phyloP scores from a whole-genome alignment of 1,140 invertebrate genomes.

The Formica selysi region DNA sequence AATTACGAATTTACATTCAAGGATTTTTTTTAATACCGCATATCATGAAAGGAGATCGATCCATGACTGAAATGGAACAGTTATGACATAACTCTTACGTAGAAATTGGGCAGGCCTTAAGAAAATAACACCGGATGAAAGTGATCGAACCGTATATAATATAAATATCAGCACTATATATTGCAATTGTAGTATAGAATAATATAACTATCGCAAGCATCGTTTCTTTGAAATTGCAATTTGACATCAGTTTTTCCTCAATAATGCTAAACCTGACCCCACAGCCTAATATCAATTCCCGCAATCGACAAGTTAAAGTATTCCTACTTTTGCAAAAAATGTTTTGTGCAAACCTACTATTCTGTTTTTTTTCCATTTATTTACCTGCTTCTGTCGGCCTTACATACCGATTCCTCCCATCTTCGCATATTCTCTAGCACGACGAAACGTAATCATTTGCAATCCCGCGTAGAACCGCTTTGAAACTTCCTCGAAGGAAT shows the following conservation, averaged over 20 bases:
- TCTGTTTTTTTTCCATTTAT: not conserved
- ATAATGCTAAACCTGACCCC: not conserved
- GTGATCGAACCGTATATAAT: not conserved
- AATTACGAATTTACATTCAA: constrained; percentile 40
- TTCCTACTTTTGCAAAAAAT: not conserved
- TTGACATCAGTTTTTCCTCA: not conserved
- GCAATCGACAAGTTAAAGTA: not conserved
- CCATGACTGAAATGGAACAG: not conserved
- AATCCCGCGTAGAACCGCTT: constrained; percentile 82
- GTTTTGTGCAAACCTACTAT: too few species aligned
- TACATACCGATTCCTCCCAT: constrained; percentile 40
- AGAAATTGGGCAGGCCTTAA: constrained; percentile 7
- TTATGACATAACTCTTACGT: not conserved
- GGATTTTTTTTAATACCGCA: constrained; percentile 11
- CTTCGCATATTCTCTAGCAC: constrained; percentile 58
- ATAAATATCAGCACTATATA: not conserved
- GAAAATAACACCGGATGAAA: not conserved
- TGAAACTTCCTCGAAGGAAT: constrained; percentile 84
- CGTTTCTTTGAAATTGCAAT: not conserved
- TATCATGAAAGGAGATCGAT: not conserved
- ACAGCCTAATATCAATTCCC: not conserved
- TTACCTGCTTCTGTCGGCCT: constrained; percentile 20
- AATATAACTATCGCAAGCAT: not conserved
- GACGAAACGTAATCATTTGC: constrained; percentile 81
- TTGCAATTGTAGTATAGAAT: constrained; percentile 17